Conservation (phyloP, 2,888 invertebrate species). For the Sericinus montela region DNA sequence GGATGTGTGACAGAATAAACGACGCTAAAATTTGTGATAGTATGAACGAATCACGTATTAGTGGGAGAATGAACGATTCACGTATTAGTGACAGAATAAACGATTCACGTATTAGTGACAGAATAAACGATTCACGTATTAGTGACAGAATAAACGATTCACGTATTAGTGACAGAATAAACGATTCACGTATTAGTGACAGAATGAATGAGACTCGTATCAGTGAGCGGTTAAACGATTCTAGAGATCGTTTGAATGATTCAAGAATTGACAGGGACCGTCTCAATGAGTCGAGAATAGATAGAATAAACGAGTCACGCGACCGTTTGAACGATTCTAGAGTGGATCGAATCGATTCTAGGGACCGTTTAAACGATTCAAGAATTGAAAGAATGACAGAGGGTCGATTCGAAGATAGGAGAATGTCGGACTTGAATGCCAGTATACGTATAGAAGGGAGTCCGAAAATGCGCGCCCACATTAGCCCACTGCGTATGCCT, state of each 20-base stretch:
- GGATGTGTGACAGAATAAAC: constrained; percentile 35
- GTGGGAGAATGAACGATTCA: constrained; percentile 37
- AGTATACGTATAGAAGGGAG: constrained; percentile 61
- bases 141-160: constrained; percentile 31
- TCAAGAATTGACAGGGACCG: constrained; percentile 26
- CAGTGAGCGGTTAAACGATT: constrained; percentile 23
- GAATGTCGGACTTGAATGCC: constrained; percentile 55
- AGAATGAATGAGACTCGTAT: constrained; percentile 22
- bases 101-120: constrained; percentile 34
- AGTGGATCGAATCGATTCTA: constrained; percentile 23
- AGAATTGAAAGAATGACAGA: constrained; percentile 31
- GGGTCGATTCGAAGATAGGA: constrained; percentile 43
- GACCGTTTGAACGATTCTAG: constrained; percentile 27
- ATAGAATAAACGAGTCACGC: constrained; percentile 22
- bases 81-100: constrained; percentile 26
- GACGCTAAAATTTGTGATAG: constrained; percentile 47
- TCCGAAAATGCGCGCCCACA: constrained; percentile 55
- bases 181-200: constrained; percentile 27
- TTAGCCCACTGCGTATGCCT: constrained; percentile 54
- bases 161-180: constrained; percentile 29
- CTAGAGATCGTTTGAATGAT: constrained; percentile 26
- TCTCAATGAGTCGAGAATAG: constrained; percentile 29
- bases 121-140: constrained; percentile 25
- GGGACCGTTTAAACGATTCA: constrained; percentile 25
- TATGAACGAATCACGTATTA: constrained; percentile 45